phyloP scores from a whole-genome alignment of 2,113 vertebrate species.

The Gallinago jamesoni region DNA sequence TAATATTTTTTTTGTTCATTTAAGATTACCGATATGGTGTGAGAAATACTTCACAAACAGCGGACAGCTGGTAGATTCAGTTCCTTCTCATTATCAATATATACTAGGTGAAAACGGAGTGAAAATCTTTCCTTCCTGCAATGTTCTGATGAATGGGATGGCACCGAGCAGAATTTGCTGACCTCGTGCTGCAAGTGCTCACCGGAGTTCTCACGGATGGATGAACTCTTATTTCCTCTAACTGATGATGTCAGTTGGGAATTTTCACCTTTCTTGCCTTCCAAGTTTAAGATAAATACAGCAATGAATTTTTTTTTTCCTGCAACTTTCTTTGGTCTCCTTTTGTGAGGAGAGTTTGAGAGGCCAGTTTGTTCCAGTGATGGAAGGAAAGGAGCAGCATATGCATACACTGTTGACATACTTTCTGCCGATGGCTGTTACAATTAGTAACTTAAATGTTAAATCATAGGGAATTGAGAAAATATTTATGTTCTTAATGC shows the following conservation, averaged over 20 bases:
- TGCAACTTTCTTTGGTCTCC: background rate
- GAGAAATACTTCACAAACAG: background rate
- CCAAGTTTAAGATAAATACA: conserved; percentile 25
- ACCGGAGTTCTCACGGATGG: conserved; percentile 22
- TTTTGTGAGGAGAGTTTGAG: background rate
- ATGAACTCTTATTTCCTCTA: conserved; percentile 45
- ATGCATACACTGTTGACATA: background rate
- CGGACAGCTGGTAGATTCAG: background rate
- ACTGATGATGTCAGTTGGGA: conserved; percentile 56
- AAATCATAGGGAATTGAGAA: conserved; percentile 40
- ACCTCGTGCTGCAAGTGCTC: background rate
- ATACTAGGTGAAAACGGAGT: background rate
- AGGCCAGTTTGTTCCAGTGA: background rate
- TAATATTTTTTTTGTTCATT: background rate
- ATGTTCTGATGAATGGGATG: conserved; percentile 19
- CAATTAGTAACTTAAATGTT: conserved; percentile 45
- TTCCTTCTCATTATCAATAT: background rate
- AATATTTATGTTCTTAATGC: conserved; percentile 67
- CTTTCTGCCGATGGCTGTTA: background rate
- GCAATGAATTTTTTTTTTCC: background rate
- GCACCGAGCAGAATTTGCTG: background rate
- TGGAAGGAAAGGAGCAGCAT: background rate
- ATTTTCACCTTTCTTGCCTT: conserved; percentile 49
- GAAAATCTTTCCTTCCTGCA: background rate
- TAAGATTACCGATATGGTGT: fast-evolving